These are phyloP conservation scores for Neotragus pygmaeus DNA, from an alignment of 2,113 vertebrate genomes.

Conservation along the genomic window DNA sequence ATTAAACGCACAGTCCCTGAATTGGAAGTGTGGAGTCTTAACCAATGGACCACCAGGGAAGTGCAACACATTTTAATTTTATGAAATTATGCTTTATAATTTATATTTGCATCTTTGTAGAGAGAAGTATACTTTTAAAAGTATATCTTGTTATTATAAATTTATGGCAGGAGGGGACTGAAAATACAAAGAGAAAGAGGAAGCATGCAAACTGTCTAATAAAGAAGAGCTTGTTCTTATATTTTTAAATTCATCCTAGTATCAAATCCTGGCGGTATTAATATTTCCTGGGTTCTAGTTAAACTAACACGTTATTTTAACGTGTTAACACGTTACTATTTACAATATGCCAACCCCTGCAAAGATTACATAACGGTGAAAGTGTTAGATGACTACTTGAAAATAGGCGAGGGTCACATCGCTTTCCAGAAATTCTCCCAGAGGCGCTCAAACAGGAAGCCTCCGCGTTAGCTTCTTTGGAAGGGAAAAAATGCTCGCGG, in stretches of 20 bases:
- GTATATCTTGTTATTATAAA: neutral
- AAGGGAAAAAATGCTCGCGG: neutral
- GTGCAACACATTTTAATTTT: neutral
- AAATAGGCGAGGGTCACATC: neutral
- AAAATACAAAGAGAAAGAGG: neutral
- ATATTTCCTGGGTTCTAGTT: neutral
- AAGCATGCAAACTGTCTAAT: neutral
- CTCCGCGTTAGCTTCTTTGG: neutral
- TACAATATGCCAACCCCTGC: neutral
- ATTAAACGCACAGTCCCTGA: neutral
- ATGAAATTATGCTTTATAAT: neutral
- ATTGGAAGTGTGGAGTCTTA: neutral
- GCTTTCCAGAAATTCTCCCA: neutral
- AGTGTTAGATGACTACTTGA: neutral
- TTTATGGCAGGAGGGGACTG: neutral
- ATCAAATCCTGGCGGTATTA: neutral
- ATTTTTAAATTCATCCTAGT: neutral
- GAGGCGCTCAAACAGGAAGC: neutral
- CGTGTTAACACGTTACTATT: neutral
- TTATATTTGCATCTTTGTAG: neutral
- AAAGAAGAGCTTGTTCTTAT: neutral
- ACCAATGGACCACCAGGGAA: neutral
- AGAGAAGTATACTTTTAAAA: neutral
- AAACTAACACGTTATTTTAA: neutral
- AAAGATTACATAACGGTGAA: neutral